Conservation (phyloP, 2,888 invertebrate genomes). For the Mythimna pallens region DNA sequence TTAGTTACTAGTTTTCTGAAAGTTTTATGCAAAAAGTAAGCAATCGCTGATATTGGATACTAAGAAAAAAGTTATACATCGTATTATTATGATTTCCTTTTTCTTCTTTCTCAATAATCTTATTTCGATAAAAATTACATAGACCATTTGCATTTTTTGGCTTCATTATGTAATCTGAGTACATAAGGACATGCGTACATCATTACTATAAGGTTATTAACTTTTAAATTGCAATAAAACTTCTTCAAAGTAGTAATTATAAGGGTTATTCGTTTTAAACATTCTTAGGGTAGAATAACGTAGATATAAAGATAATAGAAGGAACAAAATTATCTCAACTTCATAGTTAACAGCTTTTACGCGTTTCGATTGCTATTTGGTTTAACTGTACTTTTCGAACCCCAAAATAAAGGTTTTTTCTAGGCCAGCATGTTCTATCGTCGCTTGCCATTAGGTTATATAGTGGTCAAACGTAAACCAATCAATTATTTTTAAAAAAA, state of each 20-base stretch:
- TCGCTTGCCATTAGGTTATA: too few species aligned
- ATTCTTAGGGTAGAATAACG: conserved; percentile 66
- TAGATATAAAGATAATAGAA: conserved; percentile 47
- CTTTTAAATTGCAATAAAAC: conserved; percentile 76
- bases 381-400: too few species aligned
- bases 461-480: too few species aligned
- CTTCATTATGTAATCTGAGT: background rate
- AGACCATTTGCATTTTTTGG: background rate
- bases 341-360: background rate
- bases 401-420: too few species aligned
- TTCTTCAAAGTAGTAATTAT: conserved; percentile 78
- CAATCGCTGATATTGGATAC: background rate
- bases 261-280: conserved; percentile 80
- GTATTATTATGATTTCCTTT: background rate
- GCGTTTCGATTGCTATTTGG: background rate
- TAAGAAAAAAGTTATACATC: background rate
- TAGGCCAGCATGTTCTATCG: too few species aligned
- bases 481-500: too few species aligned
- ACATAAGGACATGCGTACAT: conserved; percentile 18
- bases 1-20: conserved; percentile 18
- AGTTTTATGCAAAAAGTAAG: conserved; percentile 32
- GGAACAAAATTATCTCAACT: background rate
- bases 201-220: conserved; percentile 63
- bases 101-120: background rate
- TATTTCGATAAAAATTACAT: background rate